Conservation (phyloP, 2,113 vertebrate genomes). For the Xiphophorus couchianus region DNA sequence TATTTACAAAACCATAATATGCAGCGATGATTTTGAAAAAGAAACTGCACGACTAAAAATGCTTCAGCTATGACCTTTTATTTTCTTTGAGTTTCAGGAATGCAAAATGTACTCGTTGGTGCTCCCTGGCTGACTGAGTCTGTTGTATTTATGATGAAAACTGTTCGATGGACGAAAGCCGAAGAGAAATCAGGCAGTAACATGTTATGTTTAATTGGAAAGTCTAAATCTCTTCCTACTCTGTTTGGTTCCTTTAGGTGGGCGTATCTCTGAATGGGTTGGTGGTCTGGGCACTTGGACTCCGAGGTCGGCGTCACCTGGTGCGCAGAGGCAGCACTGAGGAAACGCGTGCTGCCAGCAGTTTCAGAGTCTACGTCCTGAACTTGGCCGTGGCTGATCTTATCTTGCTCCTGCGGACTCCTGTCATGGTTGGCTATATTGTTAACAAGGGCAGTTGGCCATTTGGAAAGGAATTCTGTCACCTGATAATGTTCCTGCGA, state of each 20-base stretch:
- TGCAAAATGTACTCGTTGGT: neutral
- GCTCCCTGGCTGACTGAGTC: neutral
- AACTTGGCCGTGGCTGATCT: conserved; percentile 81
- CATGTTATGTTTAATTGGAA: neutral
- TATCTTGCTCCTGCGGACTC: conserved; percentile 76
- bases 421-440: conserved; percentile 76
- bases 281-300: conserved; percentile 79
- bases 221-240: neutral
- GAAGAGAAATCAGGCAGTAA: neutral
- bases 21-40: neutral
- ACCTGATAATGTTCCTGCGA: conserved; percentile 74
- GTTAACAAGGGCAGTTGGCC: conserved; percentile 72
- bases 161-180: neutral
- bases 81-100: neutral
- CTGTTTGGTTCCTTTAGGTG: conserved; percentile 49
- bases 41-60: neutral
- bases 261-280: conserved; percentile 76
- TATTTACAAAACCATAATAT: neutral
- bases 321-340: conserved; percentile 37
- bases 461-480: conserved; percentile 61
- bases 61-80: neutral
- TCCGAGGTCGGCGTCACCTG: conserved; percentile 36
- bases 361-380: conserved; percentile 80
- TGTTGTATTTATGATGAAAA: neutral
- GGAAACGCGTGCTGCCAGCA: conserved; percentile 71